phyloP scores from a whole-genome alignment of 1,140 invertebrate genomes.

The Achatina immaculata region DNA sequence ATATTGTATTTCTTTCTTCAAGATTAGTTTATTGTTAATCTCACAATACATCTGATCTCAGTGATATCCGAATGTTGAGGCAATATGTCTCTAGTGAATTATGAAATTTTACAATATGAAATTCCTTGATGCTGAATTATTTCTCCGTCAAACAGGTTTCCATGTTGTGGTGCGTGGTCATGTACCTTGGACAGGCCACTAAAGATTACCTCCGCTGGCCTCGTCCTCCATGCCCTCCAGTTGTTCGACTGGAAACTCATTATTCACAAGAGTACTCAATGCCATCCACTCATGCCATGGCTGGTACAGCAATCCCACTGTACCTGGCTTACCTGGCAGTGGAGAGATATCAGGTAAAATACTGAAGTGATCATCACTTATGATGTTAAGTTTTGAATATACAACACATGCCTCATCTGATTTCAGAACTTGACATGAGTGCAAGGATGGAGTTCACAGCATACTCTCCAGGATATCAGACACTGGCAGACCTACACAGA shows the following conservation, averaged over 20 bases:
- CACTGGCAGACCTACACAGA: not conserved
- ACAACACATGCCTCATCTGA: too few species aligned
- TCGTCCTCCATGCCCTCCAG: constrained; percentile 84
- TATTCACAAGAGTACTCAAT: constrained; percentile 94
- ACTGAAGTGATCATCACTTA: too few species aligned
- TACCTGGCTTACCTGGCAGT: constrained; percentile 84
- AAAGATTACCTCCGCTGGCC: constrained; percentile 86
- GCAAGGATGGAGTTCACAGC: not conserved
- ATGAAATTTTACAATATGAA: too few species aligned
- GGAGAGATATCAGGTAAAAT: constrained; percentile 83
- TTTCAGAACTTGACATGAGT: too few species aligned
- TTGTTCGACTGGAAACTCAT: constrained; percentile 81
- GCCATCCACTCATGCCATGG: constrained; percentile 95
- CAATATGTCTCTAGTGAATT: too few species aligned
- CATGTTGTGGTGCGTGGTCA: constrained; percentile 86
- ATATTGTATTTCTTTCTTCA: too few species aligned
- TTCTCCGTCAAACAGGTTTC: constrained; percentile 75
- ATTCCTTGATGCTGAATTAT: too few species aligned
- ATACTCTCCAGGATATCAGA: not conserved
- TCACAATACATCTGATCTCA: too few species aligned
- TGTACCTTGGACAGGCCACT: constrained; percentile 81
- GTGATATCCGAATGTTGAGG: too few species aligned
- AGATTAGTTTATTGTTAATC: too few species aligned
- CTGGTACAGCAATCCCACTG: constrained; percentile 87
- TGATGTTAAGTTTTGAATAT: too few species aligned